Conservation (phyloP, 2,113 vertebrate genomes). For the Miniopterus natalensis region DNA sequence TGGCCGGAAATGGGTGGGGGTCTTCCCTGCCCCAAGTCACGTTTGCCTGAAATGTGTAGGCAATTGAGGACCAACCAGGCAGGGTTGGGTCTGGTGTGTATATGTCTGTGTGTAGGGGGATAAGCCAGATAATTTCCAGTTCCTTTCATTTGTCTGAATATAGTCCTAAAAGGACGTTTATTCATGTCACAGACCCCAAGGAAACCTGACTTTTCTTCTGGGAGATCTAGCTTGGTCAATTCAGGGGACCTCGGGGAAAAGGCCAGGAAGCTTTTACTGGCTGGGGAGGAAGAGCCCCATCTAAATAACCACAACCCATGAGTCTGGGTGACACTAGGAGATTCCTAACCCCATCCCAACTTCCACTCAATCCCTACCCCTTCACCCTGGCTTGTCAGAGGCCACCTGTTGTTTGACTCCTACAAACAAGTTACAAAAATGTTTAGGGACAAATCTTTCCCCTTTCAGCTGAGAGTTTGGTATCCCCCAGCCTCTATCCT, state of each 20-base stretch:
- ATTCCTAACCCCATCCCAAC: neutral
- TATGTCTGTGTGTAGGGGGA: neutral
- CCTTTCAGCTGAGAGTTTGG: neutral
- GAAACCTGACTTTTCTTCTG: constrained; percentile 2
- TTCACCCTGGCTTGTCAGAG: neutral
- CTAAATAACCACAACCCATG: neutral
- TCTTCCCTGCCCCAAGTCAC: neutral
- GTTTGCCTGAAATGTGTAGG: constrained; percentile 13
- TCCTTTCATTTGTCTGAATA: constrained; percentile 21
- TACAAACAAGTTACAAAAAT: neutral
- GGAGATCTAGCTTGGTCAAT: neutral
- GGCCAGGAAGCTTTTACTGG: neutral
- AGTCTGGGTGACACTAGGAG: neutral
- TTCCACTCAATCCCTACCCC: too few relatives aligned
- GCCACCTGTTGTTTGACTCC: neutral
- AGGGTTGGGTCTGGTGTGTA: neutral
- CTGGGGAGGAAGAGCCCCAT: neutral
- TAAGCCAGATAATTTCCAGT: neutral
- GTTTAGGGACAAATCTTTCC: neutral
- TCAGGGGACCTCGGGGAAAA: neutral
- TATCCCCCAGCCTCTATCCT: neutral
- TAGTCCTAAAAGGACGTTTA: neutral
- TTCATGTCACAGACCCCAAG: neutral
- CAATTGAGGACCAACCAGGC: neutral
- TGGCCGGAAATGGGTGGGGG: neutral